phyloP scores from a whole-genome alignment of 2,888 invertebrate genomes.

The Platerodrilus igneus region DNA sequence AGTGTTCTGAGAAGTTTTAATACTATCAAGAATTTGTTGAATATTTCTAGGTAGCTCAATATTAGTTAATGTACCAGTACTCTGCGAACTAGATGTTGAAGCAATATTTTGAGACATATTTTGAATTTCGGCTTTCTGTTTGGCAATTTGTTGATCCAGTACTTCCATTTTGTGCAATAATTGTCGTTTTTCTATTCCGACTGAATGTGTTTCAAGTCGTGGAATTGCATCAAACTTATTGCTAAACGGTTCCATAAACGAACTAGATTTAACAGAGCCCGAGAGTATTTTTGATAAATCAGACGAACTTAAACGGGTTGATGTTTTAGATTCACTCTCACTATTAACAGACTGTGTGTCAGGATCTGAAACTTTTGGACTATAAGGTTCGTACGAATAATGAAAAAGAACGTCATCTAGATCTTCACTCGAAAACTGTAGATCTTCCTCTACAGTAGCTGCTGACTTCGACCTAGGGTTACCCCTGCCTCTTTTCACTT shows the following conservation, averaged over 20 bases:
- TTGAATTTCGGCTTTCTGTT: conserved; percentile 76
- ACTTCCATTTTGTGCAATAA: conserved; percentile 76
- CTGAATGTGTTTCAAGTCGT: too few species aligned
- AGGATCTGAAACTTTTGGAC: conserved; percentile 60
- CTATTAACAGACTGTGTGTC: conserved; percentile 34
- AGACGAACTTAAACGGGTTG: conserved; percentile 24
- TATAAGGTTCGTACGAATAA: conserved; percentile 76
- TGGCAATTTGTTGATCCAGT: conserved; percentile 80
- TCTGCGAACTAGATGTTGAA: too few species aligned
- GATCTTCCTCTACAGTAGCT: too few species aligned
- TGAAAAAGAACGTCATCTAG: too few species aligned
- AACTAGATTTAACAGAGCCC: conserved; percentile 27
- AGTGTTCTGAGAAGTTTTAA: too few species aligned
- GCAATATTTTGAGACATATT: conserved; percentile 58
- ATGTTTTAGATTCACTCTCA: conserved; percentile 13
- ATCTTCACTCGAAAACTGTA: too few species aligned
- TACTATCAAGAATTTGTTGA: conserved; percentile 78
- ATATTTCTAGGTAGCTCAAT: conserved; percentile 79
- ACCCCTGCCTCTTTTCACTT: too few species aligned
- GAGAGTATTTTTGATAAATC: conserved; percentile 29
- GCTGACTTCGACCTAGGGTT: too few species aligned
- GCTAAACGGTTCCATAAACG: conserved; percentile 35
- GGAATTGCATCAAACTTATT: conserved; percentile 38
- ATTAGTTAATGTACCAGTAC: too few species aligned
- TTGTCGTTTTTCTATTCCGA: conserved; percentile 34